Evolutionary conservation across 1,140 invertebrate genomes (phyloP).

Genomic region (Drosophila asahinai): DNA sequence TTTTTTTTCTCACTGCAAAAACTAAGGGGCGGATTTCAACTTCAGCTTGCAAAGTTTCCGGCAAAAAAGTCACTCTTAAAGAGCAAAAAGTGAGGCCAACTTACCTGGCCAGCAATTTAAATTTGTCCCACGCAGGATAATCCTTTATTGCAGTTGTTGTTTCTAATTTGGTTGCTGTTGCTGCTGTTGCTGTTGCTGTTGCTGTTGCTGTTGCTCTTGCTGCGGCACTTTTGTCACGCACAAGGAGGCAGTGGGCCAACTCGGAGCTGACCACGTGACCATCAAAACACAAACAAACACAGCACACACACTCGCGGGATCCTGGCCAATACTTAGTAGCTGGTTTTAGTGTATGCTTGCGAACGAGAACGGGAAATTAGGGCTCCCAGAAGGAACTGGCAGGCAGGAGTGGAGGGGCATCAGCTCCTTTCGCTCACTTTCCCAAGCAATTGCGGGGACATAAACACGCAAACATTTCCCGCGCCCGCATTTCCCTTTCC

Average conservation of each 20-base stretch:
- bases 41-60: constrained; percentile 20
- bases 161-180: constrained; percentile 29
- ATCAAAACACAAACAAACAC: constrained; percentile 50
- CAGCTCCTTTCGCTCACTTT: constrained; percentile 17
- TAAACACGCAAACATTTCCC: constrained; percentile 42
- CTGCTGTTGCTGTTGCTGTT: constrained; percentile 8
- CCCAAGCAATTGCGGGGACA: constrained; percentile 11
- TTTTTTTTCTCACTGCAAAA: constrained; percentile 20
- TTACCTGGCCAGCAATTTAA: constrained; percentile 65
- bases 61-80: constrained; percentile 43
- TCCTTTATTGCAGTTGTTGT: constrained; percentile 49
- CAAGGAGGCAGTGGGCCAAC: constrained; percentile 63
- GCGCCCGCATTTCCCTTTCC: not conserved
- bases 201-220: constrained; percentile 34
- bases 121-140: constrained; percentile 61
- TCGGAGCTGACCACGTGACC: constrained; percentile 71
- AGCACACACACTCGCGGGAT: constrained; percentile 31
- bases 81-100: constrained; percentile 41
- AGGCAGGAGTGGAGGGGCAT: constrained; percentile 16
- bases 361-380: constrained; percentile 64
- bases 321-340: constrained; percentile 47
- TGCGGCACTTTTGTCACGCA: constrained; percentile 71
- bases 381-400: constrained; percentile 19
- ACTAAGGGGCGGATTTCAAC: constrained; percentile 22
- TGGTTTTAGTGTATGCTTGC: constrained; percentile 61